Conservation (phyloP, 2,888 invertebrate species). For the Stenotaenia linearis region DNA sequence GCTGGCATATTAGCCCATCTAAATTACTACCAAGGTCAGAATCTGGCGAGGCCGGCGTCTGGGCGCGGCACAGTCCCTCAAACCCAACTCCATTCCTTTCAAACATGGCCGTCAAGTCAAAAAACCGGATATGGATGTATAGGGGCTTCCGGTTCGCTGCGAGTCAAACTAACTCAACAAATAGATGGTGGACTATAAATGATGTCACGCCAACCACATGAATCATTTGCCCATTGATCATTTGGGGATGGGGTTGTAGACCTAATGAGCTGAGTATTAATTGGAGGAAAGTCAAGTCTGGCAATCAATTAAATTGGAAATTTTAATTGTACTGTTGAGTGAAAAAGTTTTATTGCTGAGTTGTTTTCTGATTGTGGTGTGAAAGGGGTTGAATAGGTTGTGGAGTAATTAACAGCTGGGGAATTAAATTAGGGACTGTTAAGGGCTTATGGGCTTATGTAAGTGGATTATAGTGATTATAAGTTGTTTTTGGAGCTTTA, state of each 20-base stretch:
- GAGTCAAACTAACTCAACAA: not conserved
- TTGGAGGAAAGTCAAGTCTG: not conserved
- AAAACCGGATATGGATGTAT: not conserved
- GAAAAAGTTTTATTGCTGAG: not conserved
- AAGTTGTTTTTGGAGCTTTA: too few species aligned
- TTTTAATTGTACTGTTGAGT: not conserved
- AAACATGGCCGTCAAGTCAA: not conserved
- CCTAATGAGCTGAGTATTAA: not conserved
- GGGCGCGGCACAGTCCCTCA: not conserved
- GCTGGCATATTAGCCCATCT: slow-evolving; percentile 6
- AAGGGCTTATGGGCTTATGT: not conserved
- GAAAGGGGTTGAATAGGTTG: too few species aligned
- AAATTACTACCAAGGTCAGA: slow-evolving; percentile 10
- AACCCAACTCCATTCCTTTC: not conserved
- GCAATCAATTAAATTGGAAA: not conserved
- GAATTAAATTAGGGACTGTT: too few species aligned
- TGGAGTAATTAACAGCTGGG: too few species aligned
- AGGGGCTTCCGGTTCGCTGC: not conserved
- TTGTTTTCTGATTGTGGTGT: not conserved
- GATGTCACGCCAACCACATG: not conserved
- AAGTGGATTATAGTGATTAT: too few species aligned
- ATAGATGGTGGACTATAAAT: not conserved
- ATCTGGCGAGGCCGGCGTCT: not conserved
- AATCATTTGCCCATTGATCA: slow-evolving; percentile 7
- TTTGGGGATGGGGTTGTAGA: not conserved